Percentiles rank a stretch among this genome's conserved stretches.
Evolutionary conservation across 1,140 invertebrate species (phyloP).

Genomic region (Lepidurus arcticus): DNA sequence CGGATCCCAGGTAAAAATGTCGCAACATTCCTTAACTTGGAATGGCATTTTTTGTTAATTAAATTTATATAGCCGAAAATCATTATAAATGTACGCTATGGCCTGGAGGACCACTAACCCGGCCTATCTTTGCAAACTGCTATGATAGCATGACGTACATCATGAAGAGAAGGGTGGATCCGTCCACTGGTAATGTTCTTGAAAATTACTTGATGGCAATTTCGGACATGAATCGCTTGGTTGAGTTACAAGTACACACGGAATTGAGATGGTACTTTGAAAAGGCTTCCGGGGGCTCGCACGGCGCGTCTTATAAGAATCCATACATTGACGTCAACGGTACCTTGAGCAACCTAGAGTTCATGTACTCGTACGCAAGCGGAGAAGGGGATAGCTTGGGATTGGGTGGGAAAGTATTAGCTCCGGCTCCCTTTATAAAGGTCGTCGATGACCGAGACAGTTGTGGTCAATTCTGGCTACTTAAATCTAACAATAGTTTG

Average conservation of each 20-base stretch:
- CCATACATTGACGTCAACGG: background rate
- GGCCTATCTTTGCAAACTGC: background rate
- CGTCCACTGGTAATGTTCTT: background rate
- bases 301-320: background rate
- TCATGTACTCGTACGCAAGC: background rate
- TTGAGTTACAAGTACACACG: background rate
- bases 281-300: background rate
- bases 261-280: background rate
- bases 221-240: background rate
- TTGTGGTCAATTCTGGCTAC: background rate
- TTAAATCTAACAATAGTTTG: background rate
- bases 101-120: background rate
- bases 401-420: background rate
- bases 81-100: background rate
- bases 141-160: background rate
- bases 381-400: background rate
- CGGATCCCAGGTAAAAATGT: no score
- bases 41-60: no score
- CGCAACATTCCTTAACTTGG: no score
- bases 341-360: background rate
- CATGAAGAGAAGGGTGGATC: background rate
- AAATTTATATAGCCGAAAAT: background rate
- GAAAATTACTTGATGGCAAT: background rate
- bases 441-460: background rate
- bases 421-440: background rate